phyloP scores from a whole-genome alignment of 2,113 vertebrate genomes.

The Alethe castanea region DNA sequence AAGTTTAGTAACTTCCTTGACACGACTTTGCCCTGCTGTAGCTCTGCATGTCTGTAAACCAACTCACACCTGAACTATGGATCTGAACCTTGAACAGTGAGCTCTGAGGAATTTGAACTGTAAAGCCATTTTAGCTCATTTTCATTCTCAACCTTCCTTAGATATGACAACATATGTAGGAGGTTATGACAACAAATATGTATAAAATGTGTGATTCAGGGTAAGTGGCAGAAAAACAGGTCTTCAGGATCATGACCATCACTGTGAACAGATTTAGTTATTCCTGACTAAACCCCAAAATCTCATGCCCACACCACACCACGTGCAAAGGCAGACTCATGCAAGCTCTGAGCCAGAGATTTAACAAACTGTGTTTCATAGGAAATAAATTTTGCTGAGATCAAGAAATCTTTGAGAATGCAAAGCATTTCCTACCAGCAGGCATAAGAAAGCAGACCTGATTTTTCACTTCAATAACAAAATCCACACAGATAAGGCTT shows the following conservation, averaged over 20 bases:
- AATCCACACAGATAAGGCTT: slow-evolving; percentile 24
- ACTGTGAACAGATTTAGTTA: not conserved
- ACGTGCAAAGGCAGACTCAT: not conserved
- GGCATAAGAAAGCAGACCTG: not conserved
- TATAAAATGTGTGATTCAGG: not conserved
- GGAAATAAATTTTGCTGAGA: not conserved
- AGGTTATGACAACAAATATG: not conserved
- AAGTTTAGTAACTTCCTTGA: not conserved
- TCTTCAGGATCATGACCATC: not conserved
- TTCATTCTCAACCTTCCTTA: not conserved
- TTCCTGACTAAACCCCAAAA: not conserved
- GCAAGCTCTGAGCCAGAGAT: not conserved
- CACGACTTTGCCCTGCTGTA: not conserved
- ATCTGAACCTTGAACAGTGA: not conserved
- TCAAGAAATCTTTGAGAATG: not conserved
- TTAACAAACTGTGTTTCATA: not conserved
- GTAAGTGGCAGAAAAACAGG: not conserved
- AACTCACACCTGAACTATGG: not conserved
- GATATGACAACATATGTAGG: not conserved
- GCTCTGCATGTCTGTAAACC: not conserved
- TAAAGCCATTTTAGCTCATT: not conserved
- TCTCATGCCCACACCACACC: not conserved
- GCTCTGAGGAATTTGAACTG: not conserved
- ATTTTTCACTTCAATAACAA: slow-evolving; percentile 1
- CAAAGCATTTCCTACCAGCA: not conserved